Conservation (phyloP, 2,888 invertebrate genomes). For the Omphaloscelis lunosa region DNA sequence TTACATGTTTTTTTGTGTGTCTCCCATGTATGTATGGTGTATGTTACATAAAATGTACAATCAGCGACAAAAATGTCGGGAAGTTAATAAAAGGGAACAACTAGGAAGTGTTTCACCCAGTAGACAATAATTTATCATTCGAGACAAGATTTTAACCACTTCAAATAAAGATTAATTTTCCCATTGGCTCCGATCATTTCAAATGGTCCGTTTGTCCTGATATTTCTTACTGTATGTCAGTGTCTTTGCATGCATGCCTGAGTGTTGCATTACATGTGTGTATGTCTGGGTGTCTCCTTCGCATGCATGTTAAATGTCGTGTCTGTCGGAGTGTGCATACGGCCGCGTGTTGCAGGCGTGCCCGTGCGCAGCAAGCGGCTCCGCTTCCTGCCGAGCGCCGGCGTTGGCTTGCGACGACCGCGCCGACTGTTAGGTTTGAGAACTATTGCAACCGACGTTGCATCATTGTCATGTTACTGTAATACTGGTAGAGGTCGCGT, state of each 20-base stretch:
- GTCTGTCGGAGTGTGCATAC: too few relatives aligned
- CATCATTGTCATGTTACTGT: constrained; percentile 38
- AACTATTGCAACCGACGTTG: constrained; percentile 15
- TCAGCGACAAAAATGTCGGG: too few relatives aligned
- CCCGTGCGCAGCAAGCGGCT: constrained; percentile 77
- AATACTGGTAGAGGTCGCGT: constrained; percentile 56
- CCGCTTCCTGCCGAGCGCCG: constrained; percentile 74
- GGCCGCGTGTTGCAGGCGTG: constrained; percentile 66
- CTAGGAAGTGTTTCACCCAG: neutral
- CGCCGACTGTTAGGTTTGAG: constrained; percentile 78
- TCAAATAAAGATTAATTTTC: neutral
- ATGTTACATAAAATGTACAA: neutral
- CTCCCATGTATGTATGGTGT: neutral
- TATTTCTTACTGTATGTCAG: neutral
- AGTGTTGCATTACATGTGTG: neutral
- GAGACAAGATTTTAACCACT: neutral
- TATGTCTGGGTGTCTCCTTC: neutral
- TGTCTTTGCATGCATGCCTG: neutral
- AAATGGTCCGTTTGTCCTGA: neutral
- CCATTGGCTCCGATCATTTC: neutral
- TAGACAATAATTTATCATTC: neutral
- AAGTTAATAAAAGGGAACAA: too few relatives aligned
- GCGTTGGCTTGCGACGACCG: constrained; percentile 71
- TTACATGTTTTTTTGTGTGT: neutral
- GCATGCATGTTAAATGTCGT: neutral